Evolutionary conservation across 2,113 vertebrate genomes (phyloP).

Genomic region (Protobothrops mucrosquamatus): DNA sequence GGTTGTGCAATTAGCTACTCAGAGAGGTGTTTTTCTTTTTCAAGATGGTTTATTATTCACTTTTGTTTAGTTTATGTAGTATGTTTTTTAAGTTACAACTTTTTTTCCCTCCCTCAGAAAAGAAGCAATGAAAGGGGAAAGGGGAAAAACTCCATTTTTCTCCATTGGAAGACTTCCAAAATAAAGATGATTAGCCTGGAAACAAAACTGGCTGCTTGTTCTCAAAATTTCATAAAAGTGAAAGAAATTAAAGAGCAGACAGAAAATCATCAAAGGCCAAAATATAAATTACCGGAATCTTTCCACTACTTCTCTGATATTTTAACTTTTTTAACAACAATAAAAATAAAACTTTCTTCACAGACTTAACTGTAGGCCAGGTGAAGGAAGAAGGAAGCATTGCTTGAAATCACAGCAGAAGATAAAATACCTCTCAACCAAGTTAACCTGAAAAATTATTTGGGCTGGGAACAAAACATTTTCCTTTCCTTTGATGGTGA

Average conservation of each 20-base stretch:
- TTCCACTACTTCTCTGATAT: not conserved
- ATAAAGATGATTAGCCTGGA: constrained; percentile 52
- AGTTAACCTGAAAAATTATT: not conserved
- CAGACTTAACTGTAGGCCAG: not conserved
- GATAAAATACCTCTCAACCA: not conserved
- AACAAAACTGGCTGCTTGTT: constrained; percentile 47
- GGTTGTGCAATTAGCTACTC: constrained; percentile 67
- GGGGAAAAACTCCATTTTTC: constrained; percentile 29
- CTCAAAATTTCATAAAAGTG: constrained; percentile 45
- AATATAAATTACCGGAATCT: not conserved
- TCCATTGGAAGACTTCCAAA: constrained; percentile 58
- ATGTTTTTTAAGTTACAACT: constrained; percentile 5
- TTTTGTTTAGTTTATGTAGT: not conserved
- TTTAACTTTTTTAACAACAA: not conserved
- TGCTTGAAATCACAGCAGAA: not conserved
- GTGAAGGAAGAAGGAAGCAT: not conserved
- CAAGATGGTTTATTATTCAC: constrained; percentile 40
- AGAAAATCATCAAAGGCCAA: not conserved
- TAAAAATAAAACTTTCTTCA: not conserved
- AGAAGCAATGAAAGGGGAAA: not conserved
- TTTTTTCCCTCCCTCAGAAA: not conserved
- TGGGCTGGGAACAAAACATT: not conserved
- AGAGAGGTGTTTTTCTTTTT: constrained; percentile 53
- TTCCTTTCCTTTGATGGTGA: not conserved
- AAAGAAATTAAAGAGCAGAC: not conserved